A percentile compares a stretch with the other conserved stretches of the same genome.
Conservation (phyloP, 2,113 vertebrate genomes). For the Nicator chloris region DNA sequence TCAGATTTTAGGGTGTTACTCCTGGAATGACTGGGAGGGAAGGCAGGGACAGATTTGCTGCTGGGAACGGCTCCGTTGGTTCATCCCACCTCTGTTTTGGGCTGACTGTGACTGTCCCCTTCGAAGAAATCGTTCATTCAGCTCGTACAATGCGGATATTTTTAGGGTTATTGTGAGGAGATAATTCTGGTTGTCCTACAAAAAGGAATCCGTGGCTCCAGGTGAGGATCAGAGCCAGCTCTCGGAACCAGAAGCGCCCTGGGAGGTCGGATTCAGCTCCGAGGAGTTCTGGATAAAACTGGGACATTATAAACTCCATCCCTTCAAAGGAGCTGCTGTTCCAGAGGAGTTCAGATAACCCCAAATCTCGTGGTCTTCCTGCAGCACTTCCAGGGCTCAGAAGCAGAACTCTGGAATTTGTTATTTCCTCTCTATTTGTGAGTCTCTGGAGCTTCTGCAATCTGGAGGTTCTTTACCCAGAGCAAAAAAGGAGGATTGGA, state of each 20-base stretch:
- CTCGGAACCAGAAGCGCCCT: fast-evolving
- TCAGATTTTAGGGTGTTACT: not conserved
- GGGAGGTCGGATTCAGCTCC: not conserved
- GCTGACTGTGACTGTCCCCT: not conserved
- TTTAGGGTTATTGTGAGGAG: not conserved
- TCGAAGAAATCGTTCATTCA: not conserved
- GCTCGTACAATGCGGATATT: not conserved
- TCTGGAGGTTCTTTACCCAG: not conserved
- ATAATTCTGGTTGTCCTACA: not conserved
- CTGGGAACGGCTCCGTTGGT: fast-evolving
- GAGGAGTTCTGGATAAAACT: not conserved
- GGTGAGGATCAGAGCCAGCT: not conserved
- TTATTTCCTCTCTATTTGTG: not conserved
- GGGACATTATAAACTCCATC: fast-evolving
- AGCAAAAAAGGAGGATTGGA: not conserved
- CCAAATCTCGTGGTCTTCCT: not conserved
- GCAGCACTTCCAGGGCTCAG: not conserved
- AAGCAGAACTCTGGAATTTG: not conserved
- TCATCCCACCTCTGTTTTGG: fast-evolving
- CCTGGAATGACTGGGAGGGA: not conserved
- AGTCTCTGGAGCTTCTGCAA: not conserved
- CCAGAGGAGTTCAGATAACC: not conserved
- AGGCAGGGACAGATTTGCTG: not conserved
- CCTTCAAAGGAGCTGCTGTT: not conserved
- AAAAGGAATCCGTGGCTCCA: not conserved